These are phyloP conservation scores for Phaedon cochleariae DNA, from an alignment of 2,888 invertebrate genomes.

Conservation along the genomic window DNA sequence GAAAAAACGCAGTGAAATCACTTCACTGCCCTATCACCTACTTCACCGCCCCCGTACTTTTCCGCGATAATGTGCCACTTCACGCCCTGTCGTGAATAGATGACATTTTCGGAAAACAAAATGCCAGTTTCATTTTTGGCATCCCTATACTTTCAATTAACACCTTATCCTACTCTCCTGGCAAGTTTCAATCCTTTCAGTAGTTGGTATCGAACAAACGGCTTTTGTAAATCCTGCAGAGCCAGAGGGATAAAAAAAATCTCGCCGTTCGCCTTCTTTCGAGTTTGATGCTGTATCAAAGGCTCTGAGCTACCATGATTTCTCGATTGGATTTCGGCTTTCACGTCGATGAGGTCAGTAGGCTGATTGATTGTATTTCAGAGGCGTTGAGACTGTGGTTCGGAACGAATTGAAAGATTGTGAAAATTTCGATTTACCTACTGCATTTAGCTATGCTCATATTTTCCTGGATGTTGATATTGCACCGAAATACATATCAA, in stretches of 20 bases:
- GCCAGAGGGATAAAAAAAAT: constrained; percentile 5
- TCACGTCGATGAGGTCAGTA: background rate
- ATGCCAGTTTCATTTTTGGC: too few species aligned
- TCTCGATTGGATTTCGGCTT: constrained; percentile 4
- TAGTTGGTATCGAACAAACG: constrained; percentile 15
- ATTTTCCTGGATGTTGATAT: too few species aligned
- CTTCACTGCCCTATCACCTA: too few species aligned
- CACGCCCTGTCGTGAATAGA: too few species aligned
- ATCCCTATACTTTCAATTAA: constrained; percentile 13
- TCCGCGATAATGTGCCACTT: too few species aligned
- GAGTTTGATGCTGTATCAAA: constrained; percentile 8
- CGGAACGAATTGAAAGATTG: too few species aligned
- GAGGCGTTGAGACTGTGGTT: background rate
- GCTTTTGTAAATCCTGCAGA: constrained; percentile 9
- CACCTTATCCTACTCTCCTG: constrained; percentile 5
- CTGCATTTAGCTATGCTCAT: too few species aligned
- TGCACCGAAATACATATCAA: too few species aligned
- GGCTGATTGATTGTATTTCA: background rate
- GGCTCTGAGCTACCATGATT: background rate
- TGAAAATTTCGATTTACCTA: too few species aligned
- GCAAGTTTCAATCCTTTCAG: constrained; percentile 13
- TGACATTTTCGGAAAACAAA: too few species aligned
- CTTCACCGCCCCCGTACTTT: too few species aligned
- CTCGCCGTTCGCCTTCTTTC: constrained; percentile 1
- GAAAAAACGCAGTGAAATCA: too few species aligned